Percentiles rank a stretch among this genome's conserved stretches.
Conservation (phyloP, 2,113 vertebrate species). For the Anser cygnoides region DNA sequence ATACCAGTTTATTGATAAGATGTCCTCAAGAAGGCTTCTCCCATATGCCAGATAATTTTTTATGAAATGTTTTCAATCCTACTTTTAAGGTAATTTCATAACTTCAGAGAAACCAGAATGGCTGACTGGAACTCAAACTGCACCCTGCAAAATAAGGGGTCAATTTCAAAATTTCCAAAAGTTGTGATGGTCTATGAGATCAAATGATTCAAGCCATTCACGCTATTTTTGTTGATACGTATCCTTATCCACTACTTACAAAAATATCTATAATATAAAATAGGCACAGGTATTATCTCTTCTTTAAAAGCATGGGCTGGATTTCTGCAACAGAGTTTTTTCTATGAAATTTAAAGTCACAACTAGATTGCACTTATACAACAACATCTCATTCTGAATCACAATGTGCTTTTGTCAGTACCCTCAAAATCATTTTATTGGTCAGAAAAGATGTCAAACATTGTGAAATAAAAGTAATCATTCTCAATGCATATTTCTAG, state of each 20-base stretch:
- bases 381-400: background rate
- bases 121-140: background rate
- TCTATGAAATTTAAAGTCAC: background rate
- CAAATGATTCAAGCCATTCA: background rate
- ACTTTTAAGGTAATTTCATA: background rate
- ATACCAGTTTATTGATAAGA: background rate
- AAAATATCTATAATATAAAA: background rate
- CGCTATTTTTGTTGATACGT: background rate
- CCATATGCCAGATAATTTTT: background rate
- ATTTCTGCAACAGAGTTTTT: background rate
- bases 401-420: background rate
- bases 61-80: background rate
- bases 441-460: background rate
- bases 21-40: background rate
- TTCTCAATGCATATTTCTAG: background rate
- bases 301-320: background rate
- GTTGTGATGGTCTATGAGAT: background rate
- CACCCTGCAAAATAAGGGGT: accelerated
- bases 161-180: background rate
- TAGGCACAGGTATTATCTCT: background rate
- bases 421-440: background rate
- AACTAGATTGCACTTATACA: background rate
- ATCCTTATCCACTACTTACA: accelerated
- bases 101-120: background rate
- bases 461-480: background rate